Conservation (phyloP, 2,113 vertebrate genomes). For the Haemorhous mexicanus region DNA sequence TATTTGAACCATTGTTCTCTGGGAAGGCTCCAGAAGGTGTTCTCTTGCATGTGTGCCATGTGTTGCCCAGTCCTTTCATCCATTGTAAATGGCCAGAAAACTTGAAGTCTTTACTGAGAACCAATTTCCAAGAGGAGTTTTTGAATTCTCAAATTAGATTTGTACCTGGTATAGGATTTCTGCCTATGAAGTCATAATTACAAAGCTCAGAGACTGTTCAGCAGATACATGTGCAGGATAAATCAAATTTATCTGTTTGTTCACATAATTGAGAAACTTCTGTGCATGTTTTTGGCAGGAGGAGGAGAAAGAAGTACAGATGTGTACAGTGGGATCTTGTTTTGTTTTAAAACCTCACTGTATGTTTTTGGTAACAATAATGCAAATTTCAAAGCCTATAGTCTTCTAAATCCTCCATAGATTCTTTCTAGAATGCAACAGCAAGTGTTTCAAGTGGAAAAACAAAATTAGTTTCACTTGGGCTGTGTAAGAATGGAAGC, state of each 20-base stretch:
- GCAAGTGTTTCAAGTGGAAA: background rate
- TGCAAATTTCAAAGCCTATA: background rate
- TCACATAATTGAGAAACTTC: background rate
- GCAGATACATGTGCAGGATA: background rate
- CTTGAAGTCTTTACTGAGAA: background rate
- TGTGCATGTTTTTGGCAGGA: background rate
- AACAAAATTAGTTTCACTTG: background rate
- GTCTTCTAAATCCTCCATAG: background rate
- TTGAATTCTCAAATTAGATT: background rate
- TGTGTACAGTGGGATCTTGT: background rate
- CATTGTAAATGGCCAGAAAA: background rate
- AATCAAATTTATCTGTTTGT: background rate
- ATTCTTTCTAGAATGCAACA: background rate
- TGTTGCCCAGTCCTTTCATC: background rate
- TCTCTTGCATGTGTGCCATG: accelerated
- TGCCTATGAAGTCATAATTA: background rate
- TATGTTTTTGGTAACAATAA: background rate
- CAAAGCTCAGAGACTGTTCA: background rate
- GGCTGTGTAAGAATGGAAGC: background rate
- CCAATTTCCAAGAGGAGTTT: background rate
- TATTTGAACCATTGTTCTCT: background rate
- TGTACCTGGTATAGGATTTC: background rate
- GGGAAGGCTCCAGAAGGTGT: background rate
- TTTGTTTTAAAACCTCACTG: background rate
- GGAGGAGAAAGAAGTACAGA: background rate